Evolutionary conservation across 2,113 vertebrate genomes (phyloP), one percentile per base, ranked within the genome.

Genomic region (Syngnathus scovelli): DNA sequence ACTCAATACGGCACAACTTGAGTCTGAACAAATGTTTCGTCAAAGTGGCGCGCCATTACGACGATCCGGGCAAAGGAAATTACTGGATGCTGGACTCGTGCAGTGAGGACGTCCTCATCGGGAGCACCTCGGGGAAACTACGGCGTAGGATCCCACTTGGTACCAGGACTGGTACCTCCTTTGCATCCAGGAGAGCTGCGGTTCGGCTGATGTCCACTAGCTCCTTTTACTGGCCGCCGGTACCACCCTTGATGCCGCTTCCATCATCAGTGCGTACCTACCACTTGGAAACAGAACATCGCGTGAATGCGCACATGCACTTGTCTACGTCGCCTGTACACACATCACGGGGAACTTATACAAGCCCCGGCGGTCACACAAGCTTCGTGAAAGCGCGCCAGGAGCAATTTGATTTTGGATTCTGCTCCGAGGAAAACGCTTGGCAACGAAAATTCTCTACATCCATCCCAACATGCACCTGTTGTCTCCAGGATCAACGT

Each of bases 61-160:
- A 93, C 0, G 91, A 93, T 65, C 92, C 92, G 0, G 92, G 92
- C 0, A 93, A 93, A 61, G 92, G 92, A 16, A 93, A 89, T 79
- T 93, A 93, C 82, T 93, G 92, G 92, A 92, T 91, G 90, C 81
- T 93, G 71, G 92, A 92, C 83, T 91, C 92, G 13, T 92, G 90
- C 81, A 93, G 92, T 3, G 89, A 92, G 43, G 91, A 93, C 23
- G 90, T 93, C 8, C 93, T 93, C 73, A 93, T 93, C 7, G 92
- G 91, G 1, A 91, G 90, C 8, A 75, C 89, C 6, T 90, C 91
- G 0, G 92, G 92, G 18, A 93, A 93, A 21, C 86, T 92, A 5
- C 74, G 90, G 58, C 89, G 92, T 37, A 86, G 90, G 33, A 71
- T 85, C 6, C 33, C 84, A 0, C 69, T 85, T 0, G 77, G 84